Percentiles rank a stretch among this genome's conserved stretches.
Conservation (phyloP, 2,888 invertebrate genomes). For the Amphipoea oculea region DNA sequence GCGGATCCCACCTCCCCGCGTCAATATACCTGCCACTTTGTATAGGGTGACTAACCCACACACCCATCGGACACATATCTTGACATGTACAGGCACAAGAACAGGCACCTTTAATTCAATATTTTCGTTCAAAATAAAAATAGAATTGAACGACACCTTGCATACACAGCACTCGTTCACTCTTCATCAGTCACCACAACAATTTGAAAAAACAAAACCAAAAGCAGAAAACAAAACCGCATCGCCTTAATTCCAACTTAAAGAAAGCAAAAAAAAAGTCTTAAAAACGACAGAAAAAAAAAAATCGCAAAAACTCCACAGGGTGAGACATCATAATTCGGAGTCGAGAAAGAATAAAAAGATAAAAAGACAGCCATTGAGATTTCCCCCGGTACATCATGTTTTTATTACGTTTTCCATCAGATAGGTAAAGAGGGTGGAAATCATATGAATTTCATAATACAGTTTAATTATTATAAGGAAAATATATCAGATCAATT, state of each 20-base stretch:
- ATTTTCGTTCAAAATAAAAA: neutral
- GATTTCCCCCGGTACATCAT: conserved; percentile 83
- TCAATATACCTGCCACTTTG: too few species aligned
- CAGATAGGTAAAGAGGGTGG: conserved; percentile 77
- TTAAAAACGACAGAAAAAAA: conserved; percentile 57
- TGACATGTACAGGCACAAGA: too few species aligned
- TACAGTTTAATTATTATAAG: conserved; percentile 60
- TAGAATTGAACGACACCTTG: neutral
- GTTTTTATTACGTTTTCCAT: conserved; percentile 82
- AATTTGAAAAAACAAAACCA: neutral
- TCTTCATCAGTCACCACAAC: conserved; percentile 29
- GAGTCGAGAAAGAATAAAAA: conserved; percentile 76
- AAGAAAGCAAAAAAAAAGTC: conserved; percentile 65
- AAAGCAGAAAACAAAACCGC: conserved; percentile 18
- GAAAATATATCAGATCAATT: conserved; percentile 34
- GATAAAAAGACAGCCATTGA: conserved; percentile 77
- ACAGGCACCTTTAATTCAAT: too few species aligned
- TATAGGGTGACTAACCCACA: too few species aligned
- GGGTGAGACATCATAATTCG: conserved; percentile 76
- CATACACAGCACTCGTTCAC: conserved; percentile 11
- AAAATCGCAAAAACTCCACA: conserved; percentile 63
- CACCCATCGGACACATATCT: too few species aligned
- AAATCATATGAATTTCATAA: conserved; percentile 66
- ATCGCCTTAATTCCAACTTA: conserved; percentile 60
- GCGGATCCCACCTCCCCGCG: too few species aligned